phyloP scores from a whole-genome alignment of 1,140 invertebrate species.

The Augochlora pura region DNA sequence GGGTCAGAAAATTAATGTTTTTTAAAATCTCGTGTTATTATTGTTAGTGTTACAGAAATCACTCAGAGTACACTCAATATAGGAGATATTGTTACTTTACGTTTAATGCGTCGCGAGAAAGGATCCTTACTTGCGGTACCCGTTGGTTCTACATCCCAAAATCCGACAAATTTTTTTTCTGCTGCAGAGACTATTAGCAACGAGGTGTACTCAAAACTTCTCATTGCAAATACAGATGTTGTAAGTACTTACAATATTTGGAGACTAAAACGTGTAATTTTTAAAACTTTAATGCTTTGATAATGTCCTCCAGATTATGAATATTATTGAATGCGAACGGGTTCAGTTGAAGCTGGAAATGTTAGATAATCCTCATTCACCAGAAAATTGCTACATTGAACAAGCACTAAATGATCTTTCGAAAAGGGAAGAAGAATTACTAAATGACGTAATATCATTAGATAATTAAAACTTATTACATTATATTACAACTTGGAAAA shows the following conservation, averaged over 20 bases:
- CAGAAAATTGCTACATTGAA: conserved; percentile 92
- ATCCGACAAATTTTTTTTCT: conserved; percentile 73
- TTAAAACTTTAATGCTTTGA: background rate
- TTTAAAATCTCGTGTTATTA: conserved; percentile 38
- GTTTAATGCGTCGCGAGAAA: conserved; percentile 92
- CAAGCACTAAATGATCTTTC: conserved; percentile 86
- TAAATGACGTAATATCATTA: conserved; percentile 42
- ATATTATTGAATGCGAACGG: conserved; percentile 88
- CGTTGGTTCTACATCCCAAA: conserved; percentile 70
- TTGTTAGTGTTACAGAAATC: conserved; percentile 82
- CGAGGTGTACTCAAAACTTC: conserved; percentile 87
- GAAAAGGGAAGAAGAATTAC: conserved; percentile 72
- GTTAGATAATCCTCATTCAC: conserved; percentile 85
- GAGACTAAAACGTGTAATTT: background rate
- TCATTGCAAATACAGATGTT: conserved; percentile 85
- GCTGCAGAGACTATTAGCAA: conserved; percentile 78
- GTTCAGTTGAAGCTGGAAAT: conserved; percentile 85
- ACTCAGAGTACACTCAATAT: conserved; percentile 83
- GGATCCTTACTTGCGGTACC: conserved; percentile 89
- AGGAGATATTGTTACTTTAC: conserved; percentile 88
- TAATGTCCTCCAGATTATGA: conserved; percentile 76
- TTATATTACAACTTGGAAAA: background rate
- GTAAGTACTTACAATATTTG: conserved; percentile 74
- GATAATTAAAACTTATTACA: background rate
- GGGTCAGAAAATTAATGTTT: background rate